Percentiles rank a stretch among this genome's conserved stretches.
Evolutionary conservation across 1,140 invertebrate species (phyloP).

Genomic region (Heterodera schachtii): DNA sequence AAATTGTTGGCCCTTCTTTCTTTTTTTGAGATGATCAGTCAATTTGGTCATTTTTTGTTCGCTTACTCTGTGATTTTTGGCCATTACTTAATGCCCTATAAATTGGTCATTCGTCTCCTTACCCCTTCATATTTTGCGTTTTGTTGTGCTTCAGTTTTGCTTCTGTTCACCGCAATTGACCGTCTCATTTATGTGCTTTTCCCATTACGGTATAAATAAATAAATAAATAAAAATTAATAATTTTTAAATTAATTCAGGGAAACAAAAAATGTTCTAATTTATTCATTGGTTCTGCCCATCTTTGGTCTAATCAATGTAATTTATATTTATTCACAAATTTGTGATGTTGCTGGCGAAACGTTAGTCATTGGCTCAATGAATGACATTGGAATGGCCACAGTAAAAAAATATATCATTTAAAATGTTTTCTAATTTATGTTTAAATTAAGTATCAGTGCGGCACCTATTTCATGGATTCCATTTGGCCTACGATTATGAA

Average conservation of each 20-base stretch:
- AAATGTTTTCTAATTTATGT: no score
- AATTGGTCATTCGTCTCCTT: neutral
- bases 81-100: neutral
- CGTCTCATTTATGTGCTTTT: neutral
- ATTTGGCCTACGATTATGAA: no score
- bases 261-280: neutral
- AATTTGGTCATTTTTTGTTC: neutral
- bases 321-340: no score
- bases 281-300: neutral
- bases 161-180: neutral
- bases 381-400: no score
- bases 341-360: no score
- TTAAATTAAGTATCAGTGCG: no score
- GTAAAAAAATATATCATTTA: no score
- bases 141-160: neutral
- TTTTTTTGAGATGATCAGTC: neutral
- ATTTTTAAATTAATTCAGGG: neutral
- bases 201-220: neutral
- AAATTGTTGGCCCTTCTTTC: neutral
- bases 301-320: no score
- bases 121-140: neutral
- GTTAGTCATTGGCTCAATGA: no score
- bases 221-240: neutral
- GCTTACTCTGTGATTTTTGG: neutral
- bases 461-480: no score